These are phyloP conservation scores for Dioctria linearis DNA, from an alignment of 2,888 invertebrate genomes.

Conservation along the genomic window DNA sequence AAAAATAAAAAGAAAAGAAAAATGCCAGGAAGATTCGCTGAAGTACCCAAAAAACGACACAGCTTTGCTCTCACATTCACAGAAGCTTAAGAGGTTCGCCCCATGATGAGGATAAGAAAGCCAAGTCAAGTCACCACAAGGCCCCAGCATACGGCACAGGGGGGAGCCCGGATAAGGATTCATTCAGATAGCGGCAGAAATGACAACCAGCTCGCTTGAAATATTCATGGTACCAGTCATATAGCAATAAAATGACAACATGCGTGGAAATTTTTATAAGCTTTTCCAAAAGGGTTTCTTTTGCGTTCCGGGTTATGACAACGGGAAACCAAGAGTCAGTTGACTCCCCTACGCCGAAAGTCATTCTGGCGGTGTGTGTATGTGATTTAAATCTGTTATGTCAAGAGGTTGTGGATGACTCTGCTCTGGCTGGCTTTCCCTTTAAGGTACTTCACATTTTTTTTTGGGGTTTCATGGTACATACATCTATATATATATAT, in stretches of 20 bases:
- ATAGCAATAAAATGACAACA: conserved; percentile 71
- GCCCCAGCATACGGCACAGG: conserved; percentile 39
- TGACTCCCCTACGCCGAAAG: conserved; percentile 50
- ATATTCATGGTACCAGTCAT: conserved; percentile 64
- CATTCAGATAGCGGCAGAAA: conserved; percentile 39
- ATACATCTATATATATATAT: background rate
- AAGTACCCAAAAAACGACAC: conserved; percentile 46
- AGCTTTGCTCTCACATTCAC: conserved; percentile 55
- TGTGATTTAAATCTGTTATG: conserved; percentile 57
- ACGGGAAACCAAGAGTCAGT: conserved; percentile 18
- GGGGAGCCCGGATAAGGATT: conserved; percentile 34
- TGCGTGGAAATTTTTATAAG: conserved; percentile 70
- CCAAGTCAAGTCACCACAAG: conserved; percentile 54
- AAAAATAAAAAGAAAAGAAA: background rate
- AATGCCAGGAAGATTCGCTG: conserved; percentile 45
- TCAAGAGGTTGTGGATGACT: conserved; percentile 55
- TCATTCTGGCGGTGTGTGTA: conserved; percentile 35
- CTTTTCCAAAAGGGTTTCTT: conserved; percentile 54
- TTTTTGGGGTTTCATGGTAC: conserved; percentile 17
- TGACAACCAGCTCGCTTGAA: conserved; percentile 56
- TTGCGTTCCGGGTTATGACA: conserved; percentile 42
- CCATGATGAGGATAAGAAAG: conserved; percentile 56
- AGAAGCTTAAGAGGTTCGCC: conserved; percentile 51
- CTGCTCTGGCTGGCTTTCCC: conserved; percentile 22
- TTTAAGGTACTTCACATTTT: conserved; percentile 48